Evolutionary conservation across 2,797 vertebrate species (phyloP).

Genomic region (Tokudaia tokunoshimensis): DNA sequence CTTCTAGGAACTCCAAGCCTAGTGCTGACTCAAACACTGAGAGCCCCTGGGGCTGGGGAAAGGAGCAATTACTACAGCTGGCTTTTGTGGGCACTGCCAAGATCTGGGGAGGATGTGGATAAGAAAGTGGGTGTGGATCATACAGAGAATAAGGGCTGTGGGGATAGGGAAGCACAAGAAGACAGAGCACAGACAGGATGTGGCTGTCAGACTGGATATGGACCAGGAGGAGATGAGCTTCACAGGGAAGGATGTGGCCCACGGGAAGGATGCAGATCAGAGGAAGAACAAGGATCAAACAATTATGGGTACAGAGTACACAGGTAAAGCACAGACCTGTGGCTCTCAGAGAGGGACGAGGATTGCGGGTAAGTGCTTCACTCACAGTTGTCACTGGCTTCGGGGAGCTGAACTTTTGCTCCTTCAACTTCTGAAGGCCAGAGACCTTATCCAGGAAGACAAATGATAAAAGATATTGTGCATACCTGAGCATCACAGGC

Average conservation of each 20-base stretch:
- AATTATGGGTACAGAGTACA: too few species aligned
- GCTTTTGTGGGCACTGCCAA: neutral
- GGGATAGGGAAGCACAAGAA: neutral
- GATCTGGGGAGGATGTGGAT: neutral
- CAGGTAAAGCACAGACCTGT: neutral
- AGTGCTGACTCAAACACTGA: neutral
- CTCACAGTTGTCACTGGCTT: neutral
- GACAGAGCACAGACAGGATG: neutral
- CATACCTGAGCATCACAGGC: neutral
- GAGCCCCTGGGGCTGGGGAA: neutral
- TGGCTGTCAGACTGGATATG: neutral
- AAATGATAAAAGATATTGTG: neutral
- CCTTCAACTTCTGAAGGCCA: neutral
- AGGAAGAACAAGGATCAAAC: neutral
- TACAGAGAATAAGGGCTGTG: neutral
- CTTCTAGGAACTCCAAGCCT: accelerated
- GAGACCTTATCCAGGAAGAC: neutral
- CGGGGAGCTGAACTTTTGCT: neutral
- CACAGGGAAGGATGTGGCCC: neutral
- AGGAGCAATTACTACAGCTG: neutral
- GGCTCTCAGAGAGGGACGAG: neutral
- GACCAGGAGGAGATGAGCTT: neutral
- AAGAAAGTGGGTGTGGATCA: neutral
- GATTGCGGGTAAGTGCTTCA: accelerated
- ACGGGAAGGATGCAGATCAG: neutral